Conservation (phyloP, 2,888 invertebrate species). For the Gari tellinella region DNA sequence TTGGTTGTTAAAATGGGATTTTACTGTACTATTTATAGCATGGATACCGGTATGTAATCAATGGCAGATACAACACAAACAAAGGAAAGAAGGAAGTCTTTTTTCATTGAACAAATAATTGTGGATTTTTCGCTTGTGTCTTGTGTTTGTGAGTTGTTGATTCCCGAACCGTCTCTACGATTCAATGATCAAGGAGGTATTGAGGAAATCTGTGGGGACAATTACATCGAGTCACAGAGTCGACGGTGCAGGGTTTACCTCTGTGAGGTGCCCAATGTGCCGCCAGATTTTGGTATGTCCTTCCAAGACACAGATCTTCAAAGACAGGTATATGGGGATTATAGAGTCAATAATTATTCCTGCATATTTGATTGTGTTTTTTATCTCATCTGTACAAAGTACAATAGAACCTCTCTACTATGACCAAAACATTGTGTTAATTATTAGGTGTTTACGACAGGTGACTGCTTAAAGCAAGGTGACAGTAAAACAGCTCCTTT, state of each 20-base stretch:
- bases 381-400: background rate
- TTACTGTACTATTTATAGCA: no score
- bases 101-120: slow-evolving; percentile 45
- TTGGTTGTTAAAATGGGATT: no score
- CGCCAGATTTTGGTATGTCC: slow-evolving; percentile 13
- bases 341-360: background rate
- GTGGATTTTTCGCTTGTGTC: slow-evolving; percentile 28
- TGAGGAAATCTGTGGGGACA: slow-evolving; percentile 36
- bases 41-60: no score
- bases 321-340: background rate
- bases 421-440: background rate
- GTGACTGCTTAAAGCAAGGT: no score
- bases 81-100: slow-evolving; percentile 18
- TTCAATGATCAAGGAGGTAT: slow-evolving; percentile 33
- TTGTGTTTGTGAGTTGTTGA: slow-evolving; percentile 45
- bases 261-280: slow-evolving; percentile 32
- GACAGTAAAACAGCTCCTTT: no score
- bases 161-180: slow-evolving; percentile 39
- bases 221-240: slow-evolving; percentile 18
- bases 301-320: slow-evolving; percentile 38
- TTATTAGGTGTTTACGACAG: no score
- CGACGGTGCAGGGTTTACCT: slow-evolving; percentile 46
- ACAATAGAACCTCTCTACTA: background rate
- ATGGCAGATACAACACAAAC: no score
- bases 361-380: no score